phyloP scores from a whole-genome alignment of 2,888 invertebrate species.

The Eubasilissa splendida region DNA sequence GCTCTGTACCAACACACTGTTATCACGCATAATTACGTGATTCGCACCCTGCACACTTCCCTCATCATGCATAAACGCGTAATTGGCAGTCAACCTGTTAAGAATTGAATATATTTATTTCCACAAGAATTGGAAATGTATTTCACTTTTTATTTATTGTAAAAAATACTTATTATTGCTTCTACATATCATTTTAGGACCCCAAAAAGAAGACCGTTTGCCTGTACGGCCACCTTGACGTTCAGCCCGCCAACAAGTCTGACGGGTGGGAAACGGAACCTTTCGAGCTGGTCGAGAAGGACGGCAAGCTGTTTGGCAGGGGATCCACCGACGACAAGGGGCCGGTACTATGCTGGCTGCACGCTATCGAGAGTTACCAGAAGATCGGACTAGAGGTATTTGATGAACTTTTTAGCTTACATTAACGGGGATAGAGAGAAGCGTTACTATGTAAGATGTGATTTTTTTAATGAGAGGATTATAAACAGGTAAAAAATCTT shows the following conservation, averaged over 20 bases:
- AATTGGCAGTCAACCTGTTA: too few relatives aligned
- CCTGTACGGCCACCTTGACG: constrained; percentile 98
- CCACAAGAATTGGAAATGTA: too few relatives aligned
- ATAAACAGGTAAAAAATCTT: too few relatives aligned
- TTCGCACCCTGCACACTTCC: too few relatives aligned
- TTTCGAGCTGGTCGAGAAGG: constrained; percentile 88
- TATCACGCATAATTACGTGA: too few relatives aligned
- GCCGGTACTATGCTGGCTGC: constrained; percentile 95
- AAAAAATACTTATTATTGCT: not conserved
- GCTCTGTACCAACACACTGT: too few relatives aligned
- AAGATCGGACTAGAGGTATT: constrained; percentile 46
- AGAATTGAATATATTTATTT: too few relatives aligned
- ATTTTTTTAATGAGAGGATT: too few relatives aligned
- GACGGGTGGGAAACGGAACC: constrained; percentile 98
- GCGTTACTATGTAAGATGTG: too few relatives aligned
- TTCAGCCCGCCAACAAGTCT: constrained; percentile 93
- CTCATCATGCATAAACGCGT: too few relatives aligned
- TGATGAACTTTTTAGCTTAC: not conserved
- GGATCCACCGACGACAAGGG: constrained; percentile 97
- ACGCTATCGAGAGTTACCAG: constrained; percentile 92
- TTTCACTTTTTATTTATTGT: too few relatives aligned
- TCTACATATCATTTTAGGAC: constrained; percentile 69
- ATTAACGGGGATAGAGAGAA: too few relatives aligned
- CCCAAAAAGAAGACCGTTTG: constrained; percentile 92
- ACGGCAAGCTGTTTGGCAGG: constrained; percentile 92